These are phyloP conservation scores for Drosophila multiciliata DNA, from an alignment of 2,888 invertebrate genomes.

Conservation along the genomic window DNA sequence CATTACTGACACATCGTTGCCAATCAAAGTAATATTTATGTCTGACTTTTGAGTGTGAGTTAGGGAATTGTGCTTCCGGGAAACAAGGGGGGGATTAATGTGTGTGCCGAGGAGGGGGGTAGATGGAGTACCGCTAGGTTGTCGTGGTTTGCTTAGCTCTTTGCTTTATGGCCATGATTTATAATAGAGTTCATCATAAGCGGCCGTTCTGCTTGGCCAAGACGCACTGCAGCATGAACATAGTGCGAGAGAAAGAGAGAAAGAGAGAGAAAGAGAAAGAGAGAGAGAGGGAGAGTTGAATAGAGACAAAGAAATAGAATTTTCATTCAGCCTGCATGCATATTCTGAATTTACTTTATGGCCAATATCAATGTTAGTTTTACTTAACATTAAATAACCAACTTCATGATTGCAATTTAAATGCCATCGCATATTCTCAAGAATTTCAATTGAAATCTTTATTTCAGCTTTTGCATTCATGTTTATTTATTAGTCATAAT, in stretches of 20 bases:
- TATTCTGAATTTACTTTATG: slow-evolving; percentile 57
- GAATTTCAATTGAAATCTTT: slow-evolving; percentile 28
- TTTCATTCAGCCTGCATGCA: not conserved
- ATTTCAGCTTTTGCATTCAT: slow-evolving; percentile 27
- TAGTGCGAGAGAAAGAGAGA: slow-evolving; percentile 13
- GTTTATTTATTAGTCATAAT: slow-evolving; percentile 50
- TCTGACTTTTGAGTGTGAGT: not conserved
- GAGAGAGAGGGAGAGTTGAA: slow-evolving; percentile 28
- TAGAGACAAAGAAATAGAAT: not conserved
- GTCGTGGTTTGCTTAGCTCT: slow-evolving; percentile 35
- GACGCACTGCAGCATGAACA: slow-evolving; percentile 72
- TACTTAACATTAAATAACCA: slow-evolving; percentile 72
- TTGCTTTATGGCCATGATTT: slow-evolving; percentile 77
- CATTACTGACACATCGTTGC: slow-evolving; percentile 83
- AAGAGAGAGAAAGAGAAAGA: not conserved
- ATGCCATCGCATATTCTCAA: slow-evolving; percentile 51
- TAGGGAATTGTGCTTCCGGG: slow-evolving; percentile 48
- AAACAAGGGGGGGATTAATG: not conserved
- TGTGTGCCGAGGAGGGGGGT: not conserved
- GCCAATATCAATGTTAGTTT: slow-evolving; percentile 61
- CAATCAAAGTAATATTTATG: slow-evolving; percentile 57
- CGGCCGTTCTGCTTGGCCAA: slow-evolving; percentile 81
- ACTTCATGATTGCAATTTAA: slow-evolving; percentile 72
- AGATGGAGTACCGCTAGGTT: slow-evolving; percentile 46
- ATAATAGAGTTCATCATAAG: slow-evolving; percentile 79